Evolutionary conservation across 1,140 invertebrate species (phyloP).

Genomic region (Neodiprion fabricii): DNA sequence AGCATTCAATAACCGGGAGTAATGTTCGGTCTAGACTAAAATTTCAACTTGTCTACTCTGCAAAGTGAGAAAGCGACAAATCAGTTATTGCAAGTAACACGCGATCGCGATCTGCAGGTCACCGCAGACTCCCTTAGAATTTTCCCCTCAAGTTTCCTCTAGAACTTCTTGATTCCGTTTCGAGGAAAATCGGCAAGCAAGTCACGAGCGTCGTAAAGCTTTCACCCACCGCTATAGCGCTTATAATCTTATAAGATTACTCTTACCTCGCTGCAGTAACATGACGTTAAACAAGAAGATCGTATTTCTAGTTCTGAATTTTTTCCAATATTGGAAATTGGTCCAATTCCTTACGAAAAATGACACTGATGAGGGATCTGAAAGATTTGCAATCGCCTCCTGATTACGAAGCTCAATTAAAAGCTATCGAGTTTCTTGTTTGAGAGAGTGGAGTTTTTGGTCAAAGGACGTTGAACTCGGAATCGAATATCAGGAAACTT

Average conservation of each 20-base stretch:
- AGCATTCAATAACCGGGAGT: neutral
- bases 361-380: too few relatives aligned
- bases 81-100: neutral
- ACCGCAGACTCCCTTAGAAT: neutral
- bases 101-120: neutral
- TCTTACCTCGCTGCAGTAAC: neutral
- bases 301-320: neutral
- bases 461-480: too few relatives aligned
- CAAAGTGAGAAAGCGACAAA: neutral
- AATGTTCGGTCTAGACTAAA: neutral
- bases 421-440: too few relatives aligned
- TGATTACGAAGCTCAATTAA: too few relatives aligned
- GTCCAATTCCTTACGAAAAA: too few relatives aligned
- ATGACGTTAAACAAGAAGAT: neutral
- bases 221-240: neutral
- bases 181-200: neutral
- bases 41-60: neutral
- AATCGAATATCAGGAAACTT: too few relatives aligned
- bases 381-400: too few relatives aligned
- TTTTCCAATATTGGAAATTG: neutral
- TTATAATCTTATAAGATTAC: neutral
- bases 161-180: neutral
- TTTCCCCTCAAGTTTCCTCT: neutral
- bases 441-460: too few relatives aligned
- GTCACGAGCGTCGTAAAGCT: constrained; percentile 6